Percentiles rank a stretch among this genome's conserved stretches.
These are phyloP conservation scores for Euproctis similis DNA, from an alignment of 2,888 invertebrate species.

Conservation along the genomic window DNA sequence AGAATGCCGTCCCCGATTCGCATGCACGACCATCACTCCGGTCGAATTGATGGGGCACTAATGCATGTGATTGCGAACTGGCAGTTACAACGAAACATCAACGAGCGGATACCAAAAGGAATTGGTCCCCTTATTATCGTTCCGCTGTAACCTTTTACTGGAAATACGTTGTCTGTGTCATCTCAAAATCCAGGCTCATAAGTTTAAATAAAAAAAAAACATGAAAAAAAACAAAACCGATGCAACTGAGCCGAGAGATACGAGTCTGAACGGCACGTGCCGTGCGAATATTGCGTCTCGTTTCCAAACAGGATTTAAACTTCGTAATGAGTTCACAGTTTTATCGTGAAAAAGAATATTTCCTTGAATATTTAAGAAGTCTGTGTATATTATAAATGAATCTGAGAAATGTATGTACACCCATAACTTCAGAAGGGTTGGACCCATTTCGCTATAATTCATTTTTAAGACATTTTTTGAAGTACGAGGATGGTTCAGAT, in stretches of 20 bases:
- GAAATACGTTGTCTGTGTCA: slow-evolving; percentile 10
- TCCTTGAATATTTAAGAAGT: no score
- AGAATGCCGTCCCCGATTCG: slow-evolving; percentile 15
- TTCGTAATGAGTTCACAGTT: no score
- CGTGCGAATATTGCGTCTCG: slow-evolving; percentile 6
- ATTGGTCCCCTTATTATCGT: slow-evolving; percentile 19
- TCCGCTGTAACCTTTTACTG: slow-evolving; percentile 15
- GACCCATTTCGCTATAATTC: no score
- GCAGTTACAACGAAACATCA: slow-evolving; percentile 24
- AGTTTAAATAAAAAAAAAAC: slow-evolving; percentile 17
- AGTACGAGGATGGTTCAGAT: no score
- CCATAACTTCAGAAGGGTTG: no score
- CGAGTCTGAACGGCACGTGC: slow-evolving; percentile 20
- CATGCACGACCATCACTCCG: slow-evolving; percentile 23
- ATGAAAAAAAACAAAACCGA: slow-evolving; percentile 16
- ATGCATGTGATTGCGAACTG: slow-evolving; percentile 32
- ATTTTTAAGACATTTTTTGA: no score
- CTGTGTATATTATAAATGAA: no score
- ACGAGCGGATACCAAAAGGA: slow-evolving; percentile 15
- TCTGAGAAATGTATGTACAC: no score
- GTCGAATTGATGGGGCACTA: slow-evolving; percentile 32
- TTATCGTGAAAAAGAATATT: no score
- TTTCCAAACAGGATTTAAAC: no score
- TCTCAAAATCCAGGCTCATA: slow-evolving; percentile 10
- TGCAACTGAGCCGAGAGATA: slow-evolving; percentile 10